Evolutionary conservation across 2,113 vertebrate genomes (phyloP), one percentile per base, ranked within the genome.

Genomic region (Myiozetetes cayanensis): DNA sequence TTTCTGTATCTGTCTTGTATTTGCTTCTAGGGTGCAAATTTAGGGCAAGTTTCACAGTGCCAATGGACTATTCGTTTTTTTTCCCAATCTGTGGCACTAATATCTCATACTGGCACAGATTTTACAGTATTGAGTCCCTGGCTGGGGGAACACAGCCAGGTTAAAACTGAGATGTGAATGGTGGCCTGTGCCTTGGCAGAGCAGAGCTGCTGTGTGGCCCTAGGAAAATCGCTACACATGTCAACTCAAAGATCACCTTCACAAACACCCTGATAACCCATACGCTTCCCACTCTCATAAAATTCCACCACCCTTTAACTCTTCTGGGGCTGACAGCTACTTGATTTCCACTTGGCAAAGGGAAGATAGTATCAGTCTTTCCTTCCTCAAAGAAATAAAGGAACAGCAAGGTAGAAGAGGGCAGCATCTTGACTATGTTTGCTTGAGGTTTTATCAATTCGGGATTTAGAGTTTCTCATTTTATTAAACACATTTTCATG

Each of bases 401-500:
- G 58, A 90, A 53, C 14, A 56, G 25, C 12, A 79, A 89, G 30
- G 43, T 43, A 77, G 66, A 88, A 94, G 37, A 76, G n/a, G 23
- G 43, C 25, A 90, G 30, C 18, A 50, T n/a, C 59, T 74, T 72
- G 22, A 78, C 37, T 86, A 21, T 24, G 10, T 90, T 89, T 78
- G 19, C 63, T 67, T 70, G 33, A 71, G 59, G 82, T 88, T 90
- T 87, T 84, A 23, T 55, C 86, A 74, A 13, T 70, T 80, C 70
- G 61, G 12, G 9, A 22, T 9, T 81, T 90, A 77, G 75, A 87
- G 22, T 72, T 84, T 90, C 73, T 91, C 13, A 2, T n/a, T 88
- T 90, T 81, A 77, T 81, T 84, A 84, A 88, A 79, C 41, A 82
- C 14, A 39, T 74, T 88, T 94, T 92, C 61, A n/a, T 68, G 61